A percentile compares a stretch with the other conserved stretches of the same genome.
Evolutionary conservation across 2,797 vertebrate genomes (phyloP).

Genomic region (Protosalanx chinensis): DNA sequence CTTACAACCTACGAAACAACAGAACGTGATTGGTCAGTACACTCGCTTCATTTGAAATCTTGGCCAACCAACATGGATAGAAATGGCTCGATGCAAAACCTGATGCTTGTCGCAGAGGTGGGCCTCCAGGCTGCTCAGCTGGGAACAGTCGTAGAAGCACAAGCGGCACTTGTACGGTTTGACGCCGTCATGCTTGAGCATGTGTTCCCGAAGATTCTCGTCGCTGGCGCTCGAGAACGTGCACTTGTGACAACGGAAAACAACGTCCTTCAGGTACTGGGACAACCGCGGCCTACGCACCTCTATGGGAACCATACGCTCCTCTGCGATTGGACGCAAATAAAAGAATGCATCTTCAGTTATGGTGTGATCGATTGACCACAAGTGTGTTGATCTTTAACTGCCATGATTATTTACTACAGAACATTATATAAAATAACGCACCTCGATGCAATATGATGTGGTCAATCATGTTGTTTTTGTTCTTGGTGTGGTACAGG

Average conservation of each 20-base stretch:
- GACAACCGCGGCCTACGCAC: slow-evolving; percentile 88
- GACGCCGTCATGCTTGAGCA: slow-evolving; percentile 81
- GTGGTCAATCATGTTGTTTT: slow-evolving; percentile 94
- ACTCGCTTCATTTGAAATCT: not conserved
- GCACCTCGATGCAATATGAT: slow-evolving; percentile 90
- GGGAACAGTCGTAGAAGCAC: slow-evolving; percentile 87
- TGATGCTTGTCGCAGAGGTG: slow-evolving; percentile 78
- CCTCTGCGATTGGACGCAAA: slow-evolving; percentile 72
- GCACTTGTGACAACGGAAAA: slow-evolving; percentile 93
- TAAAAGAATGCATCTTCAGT: not conserved
- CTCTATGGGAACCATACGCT: slow-evolving; percentile 88
- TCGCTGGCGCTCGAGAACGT: slow-evolving; percentile 88
- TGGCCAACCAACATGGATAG: not conserved
- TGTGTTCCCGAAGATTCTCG: slow-evolving; percentile 83
- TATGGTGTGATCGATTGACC: not conserved
- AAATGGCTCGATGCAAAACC: slow-evolving; percentile 43
- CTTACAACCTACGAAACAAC: slow-evolving; percentile 54
- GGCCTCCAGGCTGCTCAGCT: slow-evolving; percentile 83
- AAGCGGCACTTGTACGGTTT: slow-evolving; percentile 90
- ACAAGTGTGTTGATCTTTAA: not conserved
- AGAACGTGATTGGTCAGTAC: no score
- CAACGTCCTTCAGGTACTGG: slow-evolving; percentile 82
- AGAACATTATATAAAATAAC: slow-evolving; percentile 1
- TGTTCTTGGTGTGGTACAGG: slow-evolving; percentile 92
- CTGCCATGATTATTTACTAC: not conserved